Percentiles rank a stretch among this genome's conserved stretches.
phyloP scores from a whole-genome alignment of 2,113 vertebrate species.

The Poecile atricapillus region DNA sequence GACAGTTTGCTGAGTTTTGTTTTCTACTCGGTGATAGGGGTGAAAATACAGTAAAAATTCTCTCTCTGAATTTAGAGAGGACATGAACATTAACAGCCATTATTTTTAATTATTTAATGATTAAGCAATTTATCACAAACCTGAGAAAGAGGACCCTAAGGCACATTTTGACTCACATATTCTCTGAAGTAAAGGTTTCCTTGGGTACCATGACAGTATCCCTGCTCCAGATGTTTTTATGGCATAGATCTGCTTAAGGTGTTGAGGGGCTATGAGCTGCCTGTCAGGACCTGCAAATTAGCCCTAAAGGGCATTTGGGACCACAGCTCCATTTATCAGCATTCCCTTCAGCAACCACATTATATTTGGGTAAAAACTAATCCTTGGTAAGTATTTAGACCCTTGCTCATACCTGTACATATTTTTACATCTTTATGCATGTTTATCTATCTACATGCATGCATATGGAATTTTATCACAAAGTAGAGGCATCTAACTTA shows the following conservation, averaged over 20 bases:
- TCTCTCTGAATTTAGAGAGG: not conserved
- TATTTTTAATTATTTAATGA: not conserved
- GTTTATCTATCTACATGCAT: not conserved
- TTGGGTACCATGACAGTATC: not conserved
- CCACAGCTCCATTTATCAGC: not conserved
- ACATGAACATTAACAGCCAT: not conserved
- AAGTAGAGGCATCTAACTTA: not conserved
- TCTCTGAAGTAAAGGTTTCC: not conserved
- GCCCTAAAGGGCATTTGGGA: not conserved
- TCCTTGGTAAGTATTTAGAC: not conserved
- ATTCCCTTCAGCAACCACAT: not conserved
- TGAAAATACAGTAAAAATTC: not conserved
- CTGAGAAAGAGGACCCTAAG: not conserved
- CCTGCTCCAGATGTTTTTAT: not conserved
- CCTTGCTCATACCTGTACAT: not conserved
- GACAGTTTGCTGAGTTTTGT: not conserved
- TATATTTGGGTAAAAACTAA: not conserved
- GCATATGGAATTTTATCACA: not conserved
- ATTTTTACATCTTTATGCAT: not conserved
- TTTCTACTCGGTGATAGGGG: not conserved
- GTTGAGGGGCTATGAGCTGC: not conserved
- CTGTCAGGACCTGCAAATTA: not conserved
- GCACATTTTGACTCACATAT: not conserved
- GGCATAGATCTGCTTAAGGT: not conserved
- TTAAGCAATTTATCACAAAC: not conserved